Conservation (phyloP, 2,113 vertebrate species). For the Pyxicephalus adspersus region DNA sequence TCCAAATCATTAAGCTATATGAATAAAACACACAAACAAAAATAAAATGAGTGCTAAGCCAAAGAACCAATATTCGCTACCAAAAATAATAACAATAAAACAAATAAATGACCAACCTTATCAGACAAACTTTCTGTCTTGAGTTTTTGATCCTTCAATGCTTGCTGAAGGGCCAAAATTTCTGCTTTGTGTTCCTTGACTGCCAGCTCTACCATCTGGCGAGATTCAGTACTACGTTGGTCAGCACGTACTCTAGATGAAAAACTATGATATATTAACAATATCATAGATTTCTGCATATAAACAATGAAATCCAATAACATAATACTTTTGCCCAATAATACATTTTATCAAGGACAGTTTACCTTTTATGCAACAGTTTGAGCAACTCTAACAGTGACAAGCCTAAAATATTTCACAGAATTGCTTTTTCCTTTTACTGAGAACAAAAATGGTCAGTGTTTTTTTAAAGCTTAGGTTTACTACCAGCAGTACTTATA, state of each 20-base stretch:
- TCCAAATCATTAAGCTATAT: conserved; percentile 90
- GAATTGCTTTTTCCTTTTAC: no score
- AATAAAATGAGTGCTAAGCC: background rate
- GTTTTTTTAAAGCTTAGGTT: no score
- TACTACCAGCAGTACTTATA: no score
- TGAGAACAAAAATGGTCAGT: no score
- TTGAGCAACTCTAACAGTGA: no score
- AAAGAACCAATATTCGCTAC: background rate
- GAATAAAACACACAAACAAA: background rate
- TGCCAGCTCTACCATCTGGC: conserved; percentile 92
- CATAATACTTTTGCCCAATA: background rate
- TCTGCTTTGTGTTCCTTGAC: conserved; percentile 98
- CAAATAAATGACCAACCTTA: conserved; percentile 76
- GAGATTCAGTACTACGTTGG: conserved; percentile 93
- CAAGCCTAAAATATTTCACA: no score
- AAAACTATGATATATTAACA: no score
- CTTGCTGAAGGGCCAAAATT: conserved; percentile 93
- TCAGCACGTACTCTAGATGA: conserved; percentile 86
- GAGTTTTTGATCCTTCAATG: conserved; percentile 97
- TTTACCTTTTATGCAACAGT: no score
- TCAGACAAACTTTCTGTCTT: conserved; percentile 96
- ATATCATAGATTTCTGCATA: no score
- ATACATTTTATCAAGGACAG: background rate
- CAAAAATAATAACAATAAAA: no score
- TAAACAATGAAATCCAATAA: no score